phyloP scores from a whole-genome alignment of 2,797 vertebrate genomes.

The Lepus oiostolus region DNA sequence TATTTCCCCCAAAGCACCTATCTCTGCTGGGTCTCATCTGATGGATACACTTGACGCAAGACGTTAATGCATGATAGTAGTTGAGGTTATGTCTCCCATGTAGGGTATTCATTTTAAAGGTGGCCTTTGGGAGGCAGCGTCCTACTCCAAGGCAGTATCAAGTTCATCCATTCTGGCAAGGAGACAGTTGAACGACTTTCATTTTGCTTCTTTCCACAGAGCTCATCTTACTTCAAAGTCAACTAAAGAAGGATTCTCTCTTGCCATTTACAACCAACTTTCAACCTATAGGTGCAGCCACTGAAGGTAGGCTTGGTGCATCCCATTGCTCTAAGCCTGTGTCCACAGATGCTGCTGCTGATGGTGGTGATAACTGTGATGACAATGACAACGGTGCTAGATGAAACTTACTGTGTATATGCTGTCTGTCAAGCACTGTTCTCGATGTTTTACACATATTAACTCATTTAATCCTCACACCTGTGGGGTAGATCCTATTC shows the following conservation, averaged over 20 bases:
- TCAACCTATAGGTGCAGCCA: background rate
- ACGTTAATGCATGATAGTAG: background rate
- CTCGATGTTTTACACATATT: background rate
- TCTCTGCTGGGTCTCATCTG: constrained; percentile 29
- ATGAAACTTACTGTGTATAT: background rate
- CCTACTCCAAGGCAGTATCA: constrained; percentile 14
- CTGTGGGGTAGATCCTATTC: background rate
- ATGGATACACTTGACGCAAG: constrained; percentile 17
- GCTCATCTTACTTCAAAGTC: constrained; percentile 36
- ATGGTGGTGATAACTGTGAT: background rate
- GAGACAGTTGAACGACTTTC: background rate
- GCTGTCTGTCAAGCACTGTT: background rate
- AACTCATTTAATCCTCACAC: background rate
- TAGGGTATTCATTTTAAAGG: background rate
- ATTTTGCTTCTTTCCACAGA: constrained; percentile 45
- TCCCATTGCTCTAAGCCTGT: background rate
- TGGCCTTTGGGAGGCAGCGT: background rate
- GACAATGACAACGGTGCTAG: too few species aligned
- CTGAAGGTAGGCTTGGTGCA: background rate
- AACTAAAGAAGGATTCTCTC: background rate
- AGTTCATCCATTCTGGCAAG: constrained; percentile 34
- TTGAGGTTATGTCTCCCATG: constrained; percentile 44
- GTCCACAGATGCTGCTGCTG: background rate
- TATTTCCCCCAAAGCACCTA: background rate
- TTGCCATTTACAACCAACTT: constrained; percentile 10